Base-by-base conservation (phyloP, 2,113 vertebrate species). In the Pygoscelis adeliae region DNA sequence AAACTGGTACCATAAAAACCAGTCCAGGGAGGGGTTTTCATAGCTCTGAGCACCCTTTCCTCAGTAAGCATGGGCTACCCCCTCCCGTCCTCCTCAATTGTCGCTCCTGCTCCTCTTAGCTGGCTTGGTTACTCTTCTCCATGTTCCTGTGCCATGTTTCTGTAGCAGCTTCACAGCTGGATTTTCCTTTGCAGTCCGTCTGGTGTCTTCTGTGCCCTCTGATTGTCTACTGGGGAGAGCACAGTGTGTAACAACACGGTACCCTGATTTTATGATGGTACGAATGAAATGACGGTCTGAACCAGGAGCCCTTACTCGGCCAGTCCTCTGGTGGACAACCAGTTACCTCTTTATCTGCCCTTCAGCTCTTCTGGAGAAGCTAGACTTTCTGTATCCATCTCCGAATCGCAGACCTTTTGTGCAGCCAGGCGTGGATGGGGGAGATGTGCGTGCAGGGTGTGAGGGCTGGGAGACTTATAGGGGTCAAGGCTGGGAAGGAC, bases 231-330 rank as follows among this genome's bases (percentile, higher is more conserved):
- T 34, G 65, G 65, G 47, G 56, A 22, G 53, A 53, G 29, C 17
- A 4, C 6, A 1, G 38, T 2, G 36, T 2, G 18, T 34, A 21
- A 19, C 36, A 29, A 5, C n/a, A 2, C 1, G 3, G 15, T 36
- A 14, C 32, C 26, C 29, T 29, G 19, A 11, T 13, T 42, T n/a
- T 22, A 5, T 11, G 13, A 1, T 26, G 32, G 32, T 46, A 15
- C 23, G 1, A 10, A 9, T 10, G 32, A 61, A 46, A 15, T 1
- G n/a, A 26, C 2, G 16, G 32, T 34, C 18, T 16, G 79, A 61
- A 18, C 22, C 46, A 76, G 53, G 10, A 29, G 29, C 34, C 20
- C 11, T 69, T 25, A 36, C 25, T 32, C 5, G 62, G 20, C 19
- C 27, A 10, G 23, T 30, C 36, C 34, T 59, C 34, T 44, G 62